Conservation (phyloP, 2,797 vertebrate species). For the Xiphophorus birchmanni region DNA sequence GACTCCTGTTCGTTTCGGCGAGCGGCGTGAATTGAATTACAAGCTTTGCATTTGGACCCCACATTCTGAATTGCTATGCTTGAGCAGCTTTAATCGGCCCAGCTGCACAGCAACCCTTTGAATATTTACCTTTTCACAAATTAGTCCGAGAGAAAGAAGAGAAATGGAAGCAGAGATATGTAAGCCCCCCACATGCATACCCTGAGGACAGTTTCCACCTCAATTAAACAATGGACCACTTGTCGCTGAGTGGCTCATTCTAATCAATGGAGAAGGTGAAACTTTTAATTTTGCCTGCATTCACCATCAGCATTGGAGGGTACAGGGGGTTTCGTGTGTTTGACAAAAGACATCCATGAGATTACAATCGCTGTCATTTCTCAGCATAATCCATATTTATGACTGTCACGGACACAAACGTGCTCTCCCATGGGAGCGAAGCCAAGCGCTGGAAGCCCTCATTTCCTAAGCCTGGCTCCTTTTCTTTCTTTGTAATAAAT, state of each 20-base stretch:
- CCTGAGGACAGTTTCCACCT: slow-evolving; percentile 58
- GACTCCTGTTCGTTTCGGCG: slow-evolving; percentile 61
- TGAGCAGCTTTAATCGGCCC: slow-evolving; percentile 50
- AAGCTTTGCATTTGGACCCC: slow-evolving; percentile 65
- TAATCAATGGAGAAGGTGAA: slow-evolving; percentile 40
- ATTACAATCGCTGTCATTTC: slow-evolving; percentile 71
- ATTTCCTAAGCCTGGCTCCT: slow-evolving; percentile 68
- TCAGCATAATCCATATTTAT: slow-evolving; percentile 77
- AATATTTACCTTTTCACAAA: slow-evolving; percentile 73
- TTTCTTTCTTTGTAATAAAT: slow-evolving; percentile 55
- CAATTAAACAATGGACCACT: slow-evolving; percentile 72
- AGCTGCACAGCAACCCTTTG: slow-evolving; percentile 59
- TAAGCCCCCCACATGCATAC: slow-evolving; percentile 11
- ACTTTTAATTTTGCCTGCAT: slow-evolving; percentile 53
- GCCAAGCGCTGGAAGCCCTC: slow-evolving; percentile 42
- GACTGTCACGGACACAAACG: slow-evolving; percentile 63
- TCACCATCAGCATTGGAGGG: slow-evolving; percentile 11
- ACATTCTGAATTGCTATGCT: slow-evolving; percentile 56
- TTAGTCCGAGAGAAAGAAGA: slow-evolving; percentile 32
- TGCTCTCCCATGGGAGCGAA: slow-evolving; percentile 41
- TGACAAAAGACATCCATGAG: slow-evolving; percentile 56
- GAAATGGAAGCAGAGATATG: slow-evolving; percentile 9
- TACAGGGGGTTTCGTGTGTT: slow-evolving; percentile 34
- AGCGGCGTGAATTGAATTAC: slow-evolving; percentile 47
- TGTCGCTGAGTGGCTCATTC: slow-evolving; percentile 52